A percentile compares a stretch with the other conserved stretches of the same genome.
Evolutionary conservation across 2,113 vertebrate genomes (phyloP).

Genomic region (Pseudorectes ferrugineus): DNA sequence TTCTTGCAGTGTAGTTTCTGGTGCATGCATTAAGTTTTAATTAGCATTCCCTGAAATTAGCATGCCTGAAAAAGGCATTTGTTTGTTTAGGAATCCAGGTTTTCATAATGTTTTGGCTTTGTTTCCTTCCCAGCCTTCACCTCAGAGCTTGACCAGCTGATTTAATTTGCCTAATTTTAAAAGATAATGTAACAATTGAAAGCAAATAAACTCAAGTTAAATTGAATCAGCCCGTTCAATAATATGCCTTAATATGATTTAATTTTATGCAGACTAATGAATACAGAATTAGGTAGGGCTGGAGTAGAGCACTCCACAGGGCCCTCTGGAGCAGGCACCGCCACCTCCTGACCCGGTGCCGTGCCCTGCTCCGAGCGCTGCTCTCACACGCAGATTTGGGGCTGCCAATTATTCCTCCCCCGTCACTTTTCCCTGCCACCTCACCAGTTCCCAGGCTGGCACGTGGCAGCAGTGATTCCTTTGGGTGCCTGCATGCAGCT

Average conservation of each 20-base stretch:
- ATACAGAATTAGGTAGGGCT: conserved; percentile 34
- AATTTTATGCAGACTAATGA: conserved; percentile 67
- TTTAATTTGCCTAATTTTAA: conserved; percentile 62
- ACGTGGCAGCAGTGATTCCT: not conserved
- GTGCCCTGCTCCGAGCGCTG: accelerated
- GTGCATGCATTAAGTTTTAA: conserved; percentile 45
- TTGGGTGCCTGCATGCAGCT: not conserved
- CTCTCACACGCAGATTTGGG: accelerated
- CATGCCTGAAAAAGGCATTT: conserved; percentile 39
- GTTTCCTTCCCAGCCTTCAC: conserved; percentile 35
- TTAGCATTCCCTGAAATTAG: conserved; percentile 28
- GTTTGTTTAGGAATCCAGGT: conserved; percentile 50
- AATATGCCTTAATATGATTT: conserved; percentile 56
- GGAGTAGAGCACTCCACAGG: not conserved
- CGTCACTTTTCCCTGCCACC: not conserved
- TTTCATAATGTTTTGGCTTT: not conserved
- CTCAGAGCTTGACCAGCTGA: conserved; percentile 27
- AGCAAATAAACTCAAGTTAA: conserved; percentile 65
- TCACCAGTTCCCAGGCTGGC: not conserved
- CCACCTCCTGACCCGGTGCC: not conserved
- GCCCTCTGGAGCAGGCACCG: not conserved
- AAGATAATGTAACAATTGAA: conserved; percentile 62
- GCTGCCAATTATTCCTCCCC: not conserved
- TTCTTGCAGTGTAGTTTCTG: conserved; percentile 24
- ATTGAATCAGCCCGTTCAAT: conserved; percentile 59